Base-by-base conservation (phyloP, 1,140 invertebrate species). In the Harlomillsia oculata region DNA sequence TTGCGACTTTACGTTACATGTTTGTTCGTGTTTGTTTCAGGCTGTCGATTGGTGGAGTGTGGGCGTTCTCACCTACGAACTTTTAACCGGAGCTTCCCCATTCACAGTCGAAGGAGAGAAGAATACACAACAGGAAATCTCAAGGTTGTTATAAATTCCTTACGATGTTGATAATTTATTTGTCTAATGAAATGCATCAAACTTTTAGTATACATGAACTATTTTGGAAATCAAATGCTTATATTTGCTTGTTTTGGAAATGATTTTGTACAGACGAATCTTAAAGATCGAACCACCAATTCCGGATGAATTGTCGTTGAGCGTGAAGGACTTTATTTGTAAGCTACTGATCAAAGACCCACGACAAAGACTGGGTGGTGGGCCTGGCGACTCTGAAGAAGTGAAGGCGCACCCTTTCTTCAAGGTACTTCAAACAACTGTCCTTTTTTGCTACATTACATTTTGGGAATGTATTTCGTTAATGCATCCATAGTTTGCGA, bases 21-120 rank as follows among this genome's bases (percentile, higher is more conserved):
- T 56, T 25, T 59, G 8, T 25, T 37, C 55, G 14, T 5, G 34
- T 25, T 54, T 44, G 58, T 74, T 77, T 13, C 75, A 90, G 88
- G 87, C 89, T 60, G 92, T 95, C 2, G 93, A 97, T 74, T 97
- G 93, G 92, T 97, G 92, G 92, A 92, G 89, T 46, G 83, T 97
- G 1, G 93, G 93, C n/a, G 92, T 97, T 0, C 74, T 98, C 14
- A 91, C 89, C 0, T 97, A 94, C 76, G 94, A 98, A 74, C 78
- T 98, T 8, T 72, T 98, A n/a, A 97, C 92, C 1, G 93, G 94
- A 21, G 89, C 89, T 3, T 96, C 92, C 0, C 94, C 94, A n/a
- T 98, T 97, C 71, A 95, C 92, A 5, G 85, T 94, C 1, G 89
- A 95, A 62, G 89, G 90, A 25, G 87, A 91, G 68, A 83, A 81